These are phyloP conservation scores for Leptatherina wallacei DNA, from an alignment of 2,797 vertebrate species.

Conservation along the genomic window DNA sequence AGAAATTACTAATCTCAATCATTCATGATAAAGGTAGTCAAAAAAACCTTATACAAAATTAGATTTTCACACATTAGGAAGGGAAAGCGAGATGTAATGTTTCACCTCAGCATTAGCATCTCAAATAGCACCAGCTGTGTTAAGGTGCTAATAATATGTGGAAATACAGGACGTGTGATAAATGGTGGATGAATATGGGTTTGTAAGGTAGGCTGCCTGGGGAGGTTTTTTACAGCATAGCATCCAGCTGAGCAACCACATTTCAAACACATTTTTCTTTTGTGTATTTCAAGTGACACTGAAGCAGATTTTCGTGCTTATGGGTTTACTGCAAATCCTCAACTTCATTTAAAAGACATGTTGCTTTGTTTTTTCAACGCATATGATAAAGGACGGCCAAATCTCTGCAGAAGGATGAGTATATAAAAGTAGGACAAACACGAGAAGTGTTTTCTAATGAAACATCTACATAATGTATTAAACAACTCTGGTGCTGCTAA, in stretches of 20 bases:
- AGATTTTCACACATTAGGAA: slow-evolving; percentile 34
- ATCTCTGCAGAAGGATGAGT: slow-evolving; percentile 22
- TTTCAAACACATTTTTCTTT: slow-evolving; percentile 28
- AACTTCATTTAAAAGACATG: slow-evolving; percentile 4
- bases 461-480: slow-evolving; percentile 60
- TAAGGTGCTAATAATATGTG: slow-evolving; percentile 67
- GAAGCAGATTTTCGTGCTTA: slow-evolving; percentile 9
- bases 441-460: slow-evolving; percentile 44
- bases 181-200: slow-evolving; percentile 37
- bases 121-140: slow-evolving; percentile 39
- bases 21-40: slow-evolving; percentile 1
- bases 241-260: slow-evolving; percentile 23
- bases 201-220: slow-evolving; percentile 33
- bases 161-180: slow-evolving; percentile 51
- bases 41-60: slow-evolving; percentile 6
- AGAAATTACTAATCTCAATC: not conserved
- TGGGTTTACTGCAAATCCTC: slow-evolving; percentile 11
- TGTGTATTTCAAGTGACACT: slow-evolving; percentile 17
- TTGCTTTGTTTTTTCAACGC: slow-evolving; percentile 20
- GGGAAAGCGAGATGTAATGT: slow-evolving; percentile 21
- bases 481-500: slow-evolving; percentile 59
- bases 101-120: slow-evolving; percentile 32
- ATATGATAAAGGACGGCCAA: slow-evolving; percentile 41
- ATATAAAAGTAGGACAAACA: slow-evolving; percentile 44
- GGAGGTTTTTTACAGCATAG: slow-evolving; percentile 26